Conservation (phyloP, 2,113 vertebrate species). For the Protomyctophum bolini region DNA sequence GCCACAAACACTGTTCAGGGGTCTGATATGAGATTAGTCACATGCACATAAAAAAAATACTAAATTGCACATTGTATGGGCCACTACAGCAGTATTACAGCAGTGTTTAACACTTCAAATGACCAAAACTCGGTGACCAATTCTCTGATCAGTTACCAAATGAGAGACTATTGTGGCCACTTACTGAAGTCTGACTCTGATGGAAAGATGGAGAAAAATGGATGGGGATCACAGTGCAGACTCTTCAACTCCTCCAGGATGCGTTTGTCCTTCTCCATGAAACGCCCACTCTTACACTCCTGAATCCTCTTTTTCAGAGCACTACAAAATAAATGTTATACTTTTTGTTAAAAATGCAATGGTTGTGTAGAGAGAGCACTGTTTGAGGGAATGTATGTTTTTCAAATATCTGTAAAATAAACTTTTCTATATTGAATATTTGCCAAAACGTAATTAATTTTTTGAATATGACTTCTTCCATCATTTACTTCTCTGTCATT, state of each 20-base stretch:
- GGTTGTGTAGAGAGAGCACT: no score
- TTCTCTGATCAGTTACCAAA: no score
- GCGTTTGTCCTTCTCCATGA: conserved; percentile 62
- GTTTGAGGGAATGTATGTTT: neutral
- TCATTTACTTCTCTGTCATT: conserved; percentile 48
- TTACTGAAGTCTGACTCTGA: conserved; percentile 66
- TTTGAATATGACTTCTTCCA: neutral
- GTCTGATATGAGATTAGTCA: no score
- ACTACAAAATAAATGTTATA: conserved; percentile 32
- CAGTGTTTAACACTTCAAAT: no score
- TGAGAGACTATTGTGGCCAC: neutral
- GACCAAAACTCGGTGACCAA: no score
- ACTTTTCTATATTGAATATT: neutral
- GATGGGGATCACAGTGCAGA: conserved; percentile 71
- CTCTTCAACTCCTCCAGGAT: conserved; percentile 69
- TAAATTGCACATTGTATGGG: no score
- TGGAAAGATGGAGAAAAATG: conserved; percentile 65
- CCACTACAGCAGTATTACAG: no score
- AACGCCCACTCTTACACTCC: conserved; percentile 19
- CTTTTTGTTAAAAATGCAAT: no score
- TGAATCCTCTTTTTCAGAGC: conserved; percentile 62
- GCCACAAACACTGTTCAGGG: no score
- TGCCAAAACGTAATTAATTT: no score
- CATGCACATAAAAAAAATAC: no score
- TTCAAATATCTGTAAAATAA: neutral